phyloP scores from a whole-genome alignment of 2,797 vertebrate species.

The Oryzias dopingdopingensis region DNA sequence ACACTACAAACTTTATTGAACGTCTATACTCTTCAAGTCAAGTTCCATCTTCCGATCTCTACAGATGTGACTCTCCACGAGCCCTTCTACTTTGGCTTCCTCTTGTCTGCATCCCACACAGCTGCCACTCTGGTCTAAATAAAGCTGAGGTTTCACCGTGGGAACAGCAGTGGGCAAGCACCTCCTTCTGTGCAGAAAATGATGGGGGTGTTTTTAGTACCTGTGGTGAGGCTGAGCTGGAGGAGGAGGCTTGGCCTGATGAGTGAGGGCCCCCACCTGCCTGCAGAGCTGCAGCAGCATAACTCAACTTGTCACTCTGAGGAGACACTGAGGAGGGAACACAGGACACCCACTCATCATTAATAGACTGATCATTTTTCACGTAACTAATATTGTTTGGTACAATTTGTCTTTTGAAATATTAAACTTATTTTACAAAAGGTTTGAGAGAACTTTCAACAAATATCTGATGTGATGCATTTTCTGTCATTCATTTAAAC shows the following conservation, averaged over 20 bases:
- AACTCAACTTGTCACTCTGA: slow-evolving; percentile 80
- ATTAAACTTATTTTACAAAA: no score
- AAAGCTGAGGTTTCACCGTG: slow-evolving; percentile 1
- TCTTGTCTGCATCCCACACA: not conserved
- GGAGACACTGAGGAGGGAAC: slow-evolving; percentile 60
- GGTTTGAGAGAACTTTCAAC: no score
- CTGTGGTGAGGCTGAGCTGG: slow-evolving; percentile 70
- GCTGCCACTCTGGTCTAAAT: slow-evolving; percentile 1
- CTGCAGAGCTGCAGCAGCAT: slow-evolving; percentile 83
- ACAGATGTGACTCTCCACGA: not conserved
- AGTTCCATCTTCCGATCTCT: not conserved
- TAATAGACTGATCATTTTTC: no score
- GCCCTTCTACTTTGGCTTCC: not conserved
- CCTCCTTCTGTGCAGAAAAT: not conserved
- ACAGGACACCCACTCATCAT: not conserved
- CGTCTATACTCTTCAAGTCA: not conserved
- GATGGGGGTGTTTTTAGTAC: slow-evolving; percentile 55
- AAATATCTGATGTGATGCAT: no score
- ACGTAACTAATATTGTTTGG: no score
- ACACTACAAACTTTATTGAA: no score
- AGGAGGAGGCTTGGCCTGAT: slow-evolving; percentile 38
- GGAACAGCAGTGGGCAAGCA: slow-evolving; percentile 2
- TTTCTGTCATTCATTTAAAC: no score
- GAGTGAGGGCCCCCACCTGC: slow-evolving; percentile 55
- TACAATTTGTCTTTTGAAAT: no score